These are phyloP conservation scores for Argya squamiceps DNA, from an alignment of 2,797 vertebrate species.

Conservation along the genomic window DNA sequence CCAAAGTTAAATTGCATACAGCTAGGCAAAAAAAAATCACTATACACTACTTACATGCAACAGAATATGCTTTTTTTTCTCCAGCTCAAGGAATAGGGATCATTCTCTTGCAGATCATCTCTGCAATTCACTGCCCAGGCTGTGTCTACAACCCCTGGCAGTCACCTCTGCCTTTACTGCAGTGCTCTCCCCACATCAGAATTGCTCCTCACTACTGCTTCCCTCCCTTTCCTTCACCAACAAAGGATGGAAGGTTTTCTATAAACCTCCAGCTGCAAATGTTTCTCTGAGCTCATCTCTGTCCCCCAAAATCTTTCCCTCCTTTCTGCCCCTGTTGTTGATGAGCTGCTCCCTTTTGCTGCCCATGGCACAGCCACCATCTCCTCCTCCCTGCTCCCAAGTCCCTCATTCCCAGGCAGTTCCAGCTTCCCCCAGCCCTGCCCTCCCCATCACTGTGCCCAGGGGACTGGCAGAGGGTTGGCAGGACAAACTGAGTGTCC, in stretches of 20 bases:
- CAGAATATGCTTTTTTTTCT: background rate
- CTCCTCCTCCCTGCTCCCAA: background rate
- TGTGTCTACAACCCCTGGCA: background rate
- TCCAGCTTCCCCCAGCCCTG: background rate
- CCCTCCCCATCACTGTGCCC: background rate
- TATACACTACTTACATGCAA: background rate
- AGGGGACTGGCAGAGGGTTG: background rate
- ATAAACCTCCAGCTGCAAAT: background rate
- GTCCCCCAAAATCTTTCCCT: background rate
- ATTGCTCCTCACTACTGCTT: background rate
- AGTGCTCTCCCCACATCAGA: background rate
- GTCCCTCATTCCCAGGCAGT: background rate
- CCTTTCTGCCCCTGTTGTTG: background rate
- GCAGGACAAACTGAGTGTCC: background rate
- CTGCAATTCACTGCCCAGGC: background rate
- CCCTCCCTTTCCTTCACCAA: background rate
- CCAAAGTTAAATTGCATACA: slow-evolving; percentile 34
- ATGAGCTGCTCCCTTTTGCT: background rate
- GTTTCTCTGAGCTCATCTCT: background rate
- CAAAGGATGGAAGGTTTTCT: background rate
- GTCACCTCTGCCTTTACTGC: background rate
- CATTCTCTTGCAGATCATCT: background rate
- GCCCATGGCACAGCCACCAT: background rate
- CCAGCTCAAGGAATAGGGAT: background rate
- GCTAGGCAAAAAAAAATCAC: background rate